These are phyloP conservation scores for Pangasius macronema DNA, from an alignment of 2,797 vertebrate genomes.

Conservation along the genomic window DNA sequence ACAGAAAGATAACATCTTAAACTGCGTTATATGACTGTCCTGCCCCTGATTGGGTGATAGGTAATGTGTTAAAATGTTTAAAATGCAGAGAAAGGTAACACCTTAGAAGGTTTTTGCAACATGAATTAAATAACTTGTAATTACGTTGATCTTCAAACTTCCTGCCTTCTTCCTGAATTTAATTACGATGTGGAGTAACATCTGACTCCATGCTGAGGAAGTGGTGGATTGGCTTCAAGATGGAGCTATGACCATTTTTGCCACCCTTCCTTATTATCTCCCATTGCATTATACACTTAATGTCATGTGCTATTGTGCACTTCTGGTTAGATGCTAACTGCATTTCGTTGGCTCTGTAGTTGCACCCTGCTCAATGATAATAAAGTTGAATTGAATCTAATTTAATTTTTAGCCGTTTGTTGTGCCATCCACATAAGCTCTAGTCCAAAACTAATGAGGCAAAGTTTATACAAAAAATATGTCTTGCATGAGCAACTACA, in stretches of 20 bases:
- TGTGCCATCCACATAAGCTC: neutral
- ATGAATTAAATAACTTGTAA: neutral
- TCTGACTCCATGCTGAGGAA: neutral
- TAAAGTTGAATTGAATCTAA: neutral
- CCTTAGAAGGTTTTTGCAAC: too few species aligned
- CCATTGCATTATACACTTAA: neutral
- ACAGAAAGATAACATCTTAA: neutral
- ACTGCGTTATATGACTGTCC: neutral
- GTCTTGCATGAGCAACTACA: neutral
- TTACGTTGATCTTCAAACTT: neutral
- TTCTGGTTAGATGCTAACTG: neutral
- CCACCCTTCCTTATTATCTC: neutral
- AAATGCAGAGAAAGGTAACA: too few species aligned
- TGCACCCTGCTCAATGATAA: neutral
- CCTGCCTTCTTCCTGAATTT: neutral
- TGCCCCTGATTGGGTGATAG: neutral
- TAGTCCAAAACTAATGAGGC: neutral
- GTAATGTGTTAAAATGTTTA: neutral
- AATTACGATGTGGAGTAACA: neutral
- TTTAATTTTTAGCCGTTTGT: neutral
- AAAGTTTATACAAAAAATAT: neutral
- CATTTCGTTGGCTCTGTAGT: neutral
- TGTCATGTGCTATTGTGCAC: neutral
- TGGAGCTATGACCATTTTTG: neutral
- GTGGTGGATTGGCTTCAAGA: neutral